These are phyloP conservation scores for Stictonetta naevosa DNA, from an alignment of 2,113 vertebrate genomes.

Conservation along the genomic window DNA sequence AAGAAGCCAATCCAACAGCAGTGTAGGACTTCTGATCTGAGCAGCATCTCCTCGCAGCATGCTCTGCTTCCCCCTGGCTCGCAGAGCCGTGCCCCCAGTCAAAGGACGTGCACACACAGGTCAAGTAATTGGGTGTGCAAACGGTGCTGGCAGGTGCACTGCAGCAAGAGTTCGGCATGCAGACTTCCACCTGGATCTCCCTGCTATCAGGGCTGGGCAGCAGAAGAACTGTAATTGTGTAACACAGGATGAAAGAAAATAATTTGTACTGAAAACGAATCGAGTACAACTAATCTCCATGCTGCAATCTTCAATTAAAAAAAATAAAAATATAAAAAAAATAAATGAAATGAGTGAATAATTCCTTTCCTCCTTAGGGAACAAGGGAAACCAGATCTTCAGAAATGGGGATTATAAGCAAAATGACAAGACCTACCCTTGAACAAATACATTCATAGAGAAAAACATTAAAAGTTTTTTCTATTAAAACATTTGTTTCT, in stretches of 20 bases:
- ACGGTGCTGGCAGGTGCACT: background rate
- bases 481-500: constrained; percentile 51
- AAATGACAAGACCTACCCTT: constrained; percentile 7
- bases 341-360: constrained; percentile 22
- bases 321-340: constrained; percentile 35
- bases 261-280: constrained; percentile 13
- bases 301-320: constrained; percentile 29
- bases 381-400: constrained; percentile 18
- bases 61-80: background rate
- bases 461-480: background rate
- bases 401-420: background rate
- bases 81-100: accelerated
- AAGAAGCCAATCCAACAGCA: background rate
- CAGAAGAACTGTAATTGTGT: background rate
- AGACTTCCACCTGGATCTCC: background rate
- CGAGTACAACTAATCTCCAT: background rate
- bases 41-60: background rate
- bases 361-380: background rate
- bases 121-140: background rate
- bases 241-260: background rate
- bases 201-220: background rate
- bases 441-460: background rate
- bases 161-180: accelerated
- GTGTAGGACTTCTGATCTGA: background rate
- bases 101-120: accelerated